Conservation (phyloP, 2,888 invertebrate genomes). For the Pilophorus perplexus region DNA sequence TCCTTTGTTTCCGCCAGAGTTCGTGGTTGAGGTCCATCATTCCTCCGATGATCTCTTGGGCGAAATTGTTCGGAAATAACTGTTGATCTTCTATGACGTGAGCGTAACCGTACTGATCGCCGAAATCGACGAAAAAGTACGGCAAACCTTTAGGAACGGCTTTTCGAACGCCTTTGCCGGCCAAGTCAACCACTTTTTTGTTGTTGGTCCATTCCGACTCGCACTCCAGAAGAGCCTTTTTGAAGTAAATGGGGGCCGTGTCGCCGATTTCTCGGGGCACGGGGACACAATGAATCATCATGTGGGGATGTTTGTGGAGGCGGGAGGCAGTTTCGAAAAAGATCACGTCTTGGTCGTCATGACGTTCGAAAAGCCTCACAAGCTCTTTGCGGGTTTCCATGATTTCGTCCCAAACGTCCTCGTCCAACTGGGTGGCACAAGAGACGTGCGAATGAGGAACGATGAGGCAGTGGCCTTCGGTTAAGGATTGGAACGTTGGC, state of each 20-base stretch:
- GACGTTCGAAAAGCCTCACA: slow-evolving; percentile 66
- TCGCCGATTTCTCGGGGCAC: slow-evolving; percentile 79
- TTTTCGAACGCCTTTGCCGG: slow-evolving; percentile 68
- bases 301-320: slow-evolving; percentile 74
- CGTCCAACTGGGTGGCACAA: slow-evolving; percentile 82
- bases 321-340: slow-evolving; percentile 82
- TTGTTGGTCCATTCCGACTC: slow-evolving; percentile 95
- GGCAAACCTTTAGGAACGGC: slow-evolving; percentile 90
- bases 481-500: slow-evolving; percentile 76
- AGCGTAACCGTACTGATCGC: slow-evolving; percentile 85
- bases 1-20: slow-evolving; percentile 79
- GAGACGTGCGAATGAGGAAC: slow-evolving; percentile 77
- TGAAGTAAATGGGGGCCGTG: slow-evolving; percentile 92
- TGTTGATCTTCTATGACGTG: slow-evolving; percentile 95
- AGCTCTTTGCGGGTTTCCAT: slow-evolving; percentile 74
- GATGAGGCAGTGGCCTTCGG: slow-evolving; percentile 81
- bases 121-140: slow-evolving; percentile 94
- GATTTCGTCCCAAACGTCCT: slow-evolving; percentile 91
- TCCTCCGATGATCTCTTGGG: slow-evolving; percentile 91
- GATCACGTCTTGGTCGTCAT: slow-evolving; percentile 75
- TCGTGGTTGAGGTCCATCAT: slow-evolving; percentile 85
- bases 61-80: slow-evolving; percentile 83
- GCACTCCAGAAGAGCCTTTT: slow-evolving; percentile 94
- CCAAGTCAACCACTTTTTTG: slow-evolving; percentile 79
- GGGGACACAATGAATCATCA: slow-evolving; percentile 86